A percentile compares a stretch with the other conserved stretches of the same genome.
These are phyloP conservation scores for Mus caroli DNA, from an alignment of 2,797 vertebrate genomes.

Conservation along the genomic window DNA sequence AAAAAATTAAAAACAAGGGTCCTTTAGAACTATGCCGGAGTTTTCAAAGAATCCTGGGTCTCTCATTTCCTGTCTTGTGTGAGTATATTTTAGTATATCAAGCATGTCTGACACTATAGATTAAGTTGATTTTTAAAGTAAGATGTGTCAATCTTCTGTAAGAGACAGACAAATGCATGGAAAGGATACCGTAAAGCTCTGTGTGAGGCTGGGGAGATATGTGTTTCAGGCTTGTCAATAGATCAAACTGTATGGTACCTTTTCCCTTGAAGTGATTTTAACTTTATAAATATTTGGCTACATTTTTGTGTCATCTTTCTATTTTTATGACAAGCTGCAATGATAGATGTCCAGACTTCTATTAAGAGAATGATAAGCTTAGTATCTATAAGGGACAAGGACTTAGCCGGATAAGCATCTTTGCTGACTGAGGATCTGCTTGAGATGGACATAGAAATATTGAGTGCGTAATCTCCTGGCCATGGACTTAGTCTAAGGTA, in stretches of 20 bases:
- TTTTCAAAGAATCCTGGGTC: neutral
- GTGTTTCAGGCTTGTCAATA: neutral
- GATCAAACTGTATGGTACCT: neutral
- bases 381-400: neutral
- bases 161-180: constrained; percentile 18
- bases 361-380: neutral
- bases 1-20: neutral
- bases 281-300: neutral
- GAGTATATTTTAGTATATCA: constrained; percentile 52
- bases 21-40: neutral
- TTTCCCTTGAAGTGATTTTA: neutral
- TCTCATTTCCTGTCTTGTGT: neutral
- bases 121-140: constrained; percentile 16
- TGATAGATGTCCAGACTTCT: neutral
- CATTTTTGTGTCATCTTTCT: neutral
- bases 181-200: neutral
- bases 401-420: neutral
- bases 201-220: neutral
- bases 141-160: neutral
- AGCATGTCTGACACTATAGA: constrained; percentile 55
- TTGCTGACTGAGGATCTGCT: accelerated
- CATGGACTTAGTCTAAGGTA: accelerated
- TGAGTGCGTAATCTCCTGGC: neutral
- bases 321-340: neutral
- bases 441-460: accelerated